Evolutionary conservation across 1,140 invertebrate species (phyloP).

Genomic region (Apis florea): DNA sequence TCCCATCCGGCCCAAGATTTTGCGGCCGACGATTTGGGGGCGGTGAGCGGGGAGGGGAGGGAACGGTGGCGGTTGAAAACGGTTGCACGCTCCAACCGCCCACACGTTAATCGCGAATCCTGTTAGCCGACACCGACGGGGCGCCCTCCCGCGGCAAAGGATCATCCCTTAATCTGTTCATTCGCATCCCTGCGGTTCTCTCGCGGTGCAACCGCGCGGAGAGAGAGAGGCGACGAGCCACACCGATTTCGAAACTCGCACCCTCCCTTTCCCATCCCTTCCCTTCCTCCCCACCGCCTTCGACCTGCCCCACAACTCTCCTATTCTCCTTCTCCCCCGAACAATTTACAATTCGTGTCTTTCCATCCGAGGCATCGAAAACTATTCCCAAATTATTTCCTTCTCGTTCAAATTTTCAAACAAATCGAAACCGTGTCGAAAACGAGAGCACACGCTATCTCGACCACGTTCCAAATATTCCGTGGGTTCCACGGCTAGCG

Average conservation of each 20-base stretch:
- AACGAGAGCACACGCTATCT: too few relatives aligned
- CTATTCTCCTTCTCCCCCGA: neutral
- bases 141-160: constrained; percentile 74
- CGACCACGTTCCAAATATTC: too few relatives aligned
- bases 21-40: constrained; percentile 25
- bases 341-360: too few relatives aligned
- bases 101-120: constrained; percentile 79
- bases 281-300: neutral
- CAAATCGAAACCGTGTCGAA: too few relatives aligned
- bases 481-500: too few relatives aligned
- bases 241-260: constrained; percentile 61
- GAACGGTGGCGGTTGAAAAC: constrained; percentile 64
- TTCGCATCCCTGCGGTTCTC: constrained; percentile 77
- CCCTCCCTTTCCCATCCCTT: constrained; percentile 29
- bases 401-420: too few relatives aligned
- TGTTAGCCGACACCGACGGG: constrained; percentile 74
- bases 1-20: constrained; percentile 50
- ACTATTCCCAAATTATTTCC: too few relatives aligned
- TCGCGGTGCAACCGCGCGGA: constrained; percentile 55
- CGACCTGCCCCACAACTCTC: neutral
- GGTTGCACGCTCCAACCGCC: constrained; percentile 71
- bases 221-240: constrained; percentile 13
- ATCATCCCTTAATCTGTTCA: constrained; percentile 81
- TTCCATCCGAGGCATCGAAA: too few relatives aligned
- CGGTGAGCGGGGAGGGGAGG: constrained; percentile 55